Evolutionary conservation across 2,113 vertebrate species (phyloP).

Genomic region (Sceloporus undulatus): DNA sequence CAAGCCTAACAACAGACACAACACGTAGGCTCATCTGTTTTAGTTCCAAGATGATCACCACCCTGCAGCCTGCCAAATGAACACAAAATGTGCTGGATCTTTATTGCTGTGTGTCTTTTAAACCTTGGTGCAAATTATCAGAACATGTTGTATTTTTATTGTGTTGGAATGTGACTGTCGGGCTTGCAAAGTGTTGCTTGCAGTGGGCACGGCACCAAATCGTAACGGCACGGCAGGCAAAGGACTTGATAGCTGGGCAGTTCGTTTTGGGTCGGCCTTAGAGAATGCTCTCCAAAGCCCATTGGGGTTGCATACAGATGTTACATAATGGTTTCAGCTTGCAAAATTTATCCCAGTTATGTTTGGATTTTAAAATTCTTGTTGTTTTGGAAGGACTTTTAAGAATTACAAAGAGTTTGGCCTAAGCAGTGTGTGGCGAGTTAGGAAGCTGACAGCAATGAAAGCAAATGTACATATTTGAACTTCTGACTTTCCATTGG

Average conservation of each 20-base stretch:
- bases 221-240: neutral
- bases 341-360: neutral
- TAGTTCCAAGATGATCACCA: neutral
- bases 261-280: neutral
- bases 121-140: constrained; percentile 13
- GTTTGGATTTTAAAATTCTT: neutral
- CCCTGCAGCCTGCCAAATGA: neutral
- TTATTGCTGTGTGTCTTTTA: neutral
- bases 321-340: neutral
- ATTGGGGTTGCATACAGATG: neutral
- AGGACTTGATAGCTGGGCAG: neutral
- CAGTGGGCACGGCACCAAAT: neutral
- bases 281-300: neutral
- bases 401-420: constrained; percentile 18
- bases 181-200: neutral
- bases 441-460: constrained; percentile 50
- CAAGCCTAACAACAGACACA: neutral
- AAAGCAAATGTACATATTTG: constrained; percentile 42
- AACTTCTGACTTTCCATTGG: constrained; percentile 67
- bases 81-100: neutral
- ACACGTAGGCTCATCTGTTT: constrained; percentile 5
- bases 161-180: neutral
- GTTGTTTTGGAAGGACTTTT: neutral
- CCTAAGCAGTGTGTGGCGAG: neutral
- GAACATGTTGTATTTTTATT: constrained; percentile 17